Conservation (phyloP, 2,888 invertebrate genomes). For the Tuberolachnus salignus region DNA sequence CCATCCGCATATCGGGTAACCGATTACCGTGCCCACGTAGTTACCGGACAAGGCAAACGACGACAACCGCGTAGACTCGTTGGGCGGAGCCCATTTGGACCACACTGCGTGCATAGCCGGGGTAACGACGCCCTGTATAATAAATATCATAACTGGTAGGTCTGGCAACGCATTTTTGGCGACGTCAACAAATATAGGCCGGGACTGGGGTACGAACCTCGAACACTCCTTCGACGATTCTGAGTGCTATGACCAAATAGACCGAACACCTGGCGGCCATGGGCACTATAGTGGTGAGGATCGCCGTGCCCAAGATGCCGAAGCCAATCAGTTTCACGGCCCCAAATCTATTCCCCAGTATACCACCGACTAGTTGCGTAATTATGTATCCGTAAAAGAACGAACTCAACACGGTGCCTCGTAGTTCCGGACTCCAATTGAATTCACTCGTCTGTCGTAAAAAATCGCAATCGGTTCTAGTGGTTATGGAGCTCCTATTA, state of each 20-base stretch:
- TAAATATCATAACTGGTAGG: neutral
- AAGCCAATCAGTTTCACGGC: slow-evolving; percentile 78
- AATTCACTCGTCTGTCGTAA: slow-evolving; percentile 72
- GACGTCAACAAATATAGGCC: neutral
- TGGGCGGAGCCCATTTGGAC: slow-evolving; percentile 81
- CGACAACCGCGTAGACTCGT: slow-evolving; percentile 78
- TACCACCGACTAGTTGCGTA: slow-evolving; percentile 83
- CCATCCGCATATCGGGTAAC: slow-evolving; percentile 79
- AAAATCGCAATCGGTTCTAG: no score
- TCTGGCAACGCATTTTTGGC: no score
- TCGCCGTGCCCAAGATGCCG: slow-evolving; percentile 78
- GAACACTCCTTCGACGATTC: slow-evolving; percentile 80
- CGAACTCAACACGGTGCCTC: slow-evolving; percentile 78
- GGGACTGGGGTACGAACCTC: no score
- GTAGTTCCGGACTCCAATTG: slow-evolving; percentile 78
- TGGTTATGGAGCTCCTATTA: no score
- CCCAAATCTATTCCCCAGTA: slow-evolving; percentile 81
- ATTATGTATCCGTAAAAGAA: slow-evolving; percentile 90
- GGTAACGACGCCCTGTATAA: slow-evolving; percentile 74
- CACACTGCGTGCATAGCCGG: slow-evolving; percentile 84
- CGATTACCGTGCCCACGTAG: slow-evolving; percentile 82
- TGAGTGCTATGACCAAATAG: slow-evolving; percentile 71
- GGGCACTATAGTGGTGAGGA: slow-evolving; percentile 82
- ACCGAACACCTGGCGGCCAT: slow-evolving; percentile 67
- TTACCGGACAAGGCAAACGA: slow-evolving; percentile 85